phyloP scores from a whole-genome alignment of 2,113 vertebrate genomes.

The Zosterops lateralis region DNA sequence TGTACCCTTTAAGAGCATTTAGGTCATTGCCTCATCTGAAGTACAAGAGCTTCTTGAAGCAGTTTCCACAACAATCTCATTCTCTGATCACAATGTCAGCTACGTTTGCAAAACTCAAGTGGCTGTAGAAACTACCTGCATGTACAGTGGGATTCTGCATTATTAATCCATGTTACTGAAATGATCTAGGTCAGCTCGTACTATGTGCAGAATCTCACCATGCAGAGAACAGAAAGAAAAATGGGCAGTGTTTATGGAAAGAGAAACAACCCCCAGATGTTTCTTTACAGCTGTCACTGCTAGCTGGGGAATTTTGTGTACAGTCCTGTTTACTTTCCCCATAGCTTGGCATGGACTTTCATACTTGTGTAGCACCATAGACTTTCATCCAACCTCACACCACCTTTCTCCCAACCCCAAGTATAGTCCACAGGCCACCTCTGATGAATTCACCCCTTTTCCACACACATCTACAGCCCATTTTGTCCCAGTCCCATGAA shows the following conservation, averaged over 20 bases:
- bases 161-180: not conserved
- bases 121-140: not conserved
- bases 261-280: not conserved
- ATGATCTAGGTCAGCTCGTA: not conserved
- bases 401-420: not conserved
- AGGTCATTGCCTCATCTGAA: conserved; percentile 15
- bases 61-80: not conserved
- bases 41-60: not conserved
- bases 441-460: not conserved
- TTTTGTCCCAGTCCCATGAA: not conserved
- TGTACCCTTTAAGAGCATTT: not conserved
- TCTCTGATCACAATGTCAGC: not conserved
- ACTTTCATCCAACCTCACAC: not conserved
- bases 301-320: not conserved
- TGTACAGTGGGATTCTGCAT: not conserved
- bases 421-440: not conserved
- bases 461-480: not conserved
- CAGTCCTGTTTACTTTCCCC: not conserved
- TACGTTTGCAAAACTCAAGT: conserved; percentile 9
- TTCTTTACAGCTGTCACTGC: not conserved
- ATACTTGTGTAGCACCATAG: not conserved
- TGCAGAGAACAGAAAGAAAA: not conserved
- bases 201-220: not conserved
- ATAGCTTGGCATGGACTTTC: not conserved
- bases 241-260: not conserved